Evolutionary conservation across 2,113 vertebrate genomes (phyloP), one percentile per base, ranked within the genome.

Genomic region (Ibidorhyncha struthersii): DNA sequence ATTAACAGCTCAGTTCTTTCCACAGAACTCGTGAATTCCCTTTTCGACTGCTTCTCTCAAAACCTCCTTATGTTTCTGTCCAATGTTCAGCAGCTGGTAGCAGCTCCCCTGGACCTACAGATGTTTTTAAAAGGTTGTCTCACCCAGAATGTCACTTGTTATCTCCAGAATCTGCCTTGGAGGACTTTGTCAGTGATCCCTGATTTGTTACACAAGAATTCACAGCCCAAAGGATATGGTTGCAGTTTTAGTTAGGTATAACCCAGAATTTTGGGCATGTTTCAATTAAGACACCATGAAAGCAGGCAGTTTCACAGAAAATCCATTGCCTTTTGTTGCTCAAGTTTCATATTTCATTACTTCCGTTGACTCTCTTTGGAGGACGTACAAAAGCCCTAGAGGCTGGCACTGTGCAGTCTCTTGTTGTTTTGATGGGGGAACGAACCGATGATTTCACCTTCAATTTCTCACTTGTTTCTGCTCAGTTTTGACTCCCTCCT

Each of bases 71-170:
- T 29, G 47, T 47, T 81, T n/a, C 29, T 71, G 18, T 52, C 62
- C 95, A 56, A 43, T 18, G 38, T 45, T 73, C 47, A 89, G 52
- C 93, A 90, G n/a, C 21, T 50, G 72, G 8, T n/a, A 69, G 47
- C 81, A 95, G 55, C 36, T 92, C 34, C 21, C 49, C 71, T 76
- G 40, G 38, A 89, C 49, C 41, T 13, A 77, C 8, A 36, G 53
- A 67, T 45, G 40, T 30, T 67, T 89, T 86, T 41, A 65, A 74
- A 81, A 81, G n/a, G 45, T 67, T 34, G 47, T 65, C 38, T 92
- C 14, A 17, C 63, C 70, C 87, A 71, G 79, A 87, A 97, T 94
- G 62, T 53, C 38, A 80, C 89, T 92, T 86, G 84, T 50, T 97
- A 80, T 80, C 87, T 95, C 81, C 50, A 84, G 61, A 83, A 71